Base-by-base conservation (phyloP, 2,113 vertebrate genomes). In the Eptatretus burgeri region DNA sequence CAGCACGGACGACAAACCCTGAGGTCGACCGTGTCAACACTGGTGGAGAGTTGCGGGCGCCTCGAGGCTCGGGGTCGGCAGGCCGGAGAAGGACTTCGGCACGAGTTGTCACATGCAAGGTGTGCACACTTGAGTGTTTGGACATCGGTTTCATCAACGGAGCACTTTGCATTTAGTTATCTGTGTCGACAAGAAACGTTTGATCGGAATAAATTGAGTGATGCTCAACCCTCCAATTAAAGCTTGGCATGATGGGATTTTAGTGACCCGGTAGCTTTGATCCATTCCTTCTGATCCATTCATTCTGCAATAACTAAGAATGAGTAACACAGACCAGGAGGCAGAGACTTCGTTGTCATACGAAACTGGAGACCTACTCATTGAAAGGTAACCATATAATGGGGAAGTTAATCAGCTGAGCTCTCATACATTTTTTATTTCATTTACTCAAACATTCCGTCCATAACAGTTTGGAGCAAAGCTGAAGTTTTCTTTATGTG, bases 11-110 rank as follows among this genome's bases (percentile, higher is more conserved):
- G 85, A 72, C 78, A 76, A 13, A 83, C 82, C 2, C 93, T 80
- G 70, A 79, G 73, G 1, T 88, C 89, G 65, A 86, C 93, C 51
- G 77, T 98, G 2, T 82, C 81, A 5, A 84, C 86, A 0, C 76
- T 98, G 68, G 73, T 81, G 13, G 85, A 85, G 66, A 89, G 89
- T 69, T 93, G 87, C 1, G 85, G 85, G 69, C 86, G 93, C 74
- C 89, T 82, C 0, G 86, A 91, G 71, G 70, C 75, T 0, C 77
- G 83, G 67, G 82, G 81, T 66, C 80, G 81, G 63, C 87, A 85
- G 72, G 81, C 78, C 1, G 84, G 85, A 74, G 91, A 98, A 66
- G 87, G 89, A 62, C 69, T 82, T 12, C 75, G 69, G 27, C 71
- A 71, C 0, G 70, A 88, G 63, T 76, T 80, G 74, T 75, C 85